A percentile compares a stretch with the other conserved stretches of the same genome.
Evolutionary conservation across 2,888 invertebrate genomes (phyloP).

Genomic region (Synergus laeviventris): DNA sequence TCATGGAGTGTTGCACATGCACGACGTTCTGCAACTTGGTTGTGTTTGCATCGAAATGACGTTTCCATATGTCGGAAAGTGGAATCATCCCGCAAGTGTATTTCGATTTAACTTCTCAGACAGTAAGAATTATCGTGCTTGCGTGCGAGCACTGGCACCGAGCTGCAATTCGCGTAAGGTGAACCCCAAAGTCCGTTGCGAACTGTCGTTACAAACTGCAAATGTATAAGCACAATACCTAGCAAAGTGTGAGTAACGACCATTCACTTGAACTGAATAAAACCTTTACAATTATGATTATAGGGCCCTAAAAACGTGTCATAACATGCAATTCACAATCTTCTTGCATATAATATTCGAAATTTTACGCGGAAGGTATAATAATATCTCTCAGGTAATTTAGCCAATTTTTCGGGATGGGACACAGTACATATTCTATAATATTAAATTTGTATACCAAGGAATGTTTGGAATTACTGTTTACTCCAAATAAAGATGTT

Average conservation of each 20-base stretch:
- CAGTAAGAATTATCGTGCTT: conserved; percentile 38
- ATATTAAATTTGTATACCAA: too few relatives aligned
- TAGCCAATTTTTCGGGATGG: too few relatives aligned
- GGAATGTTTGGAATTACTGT: too few relatives aligned
- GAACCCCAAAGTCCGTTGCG: conserved; percentile 29
- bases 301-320: not conserved
- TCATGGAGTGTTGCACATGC: not conserved
- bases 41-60: not conserved
- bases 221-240: conserved; percentile 4
- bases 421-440: not conserved
- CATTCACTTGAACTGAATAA: not conserved
- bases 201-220: conserved; percentile 37
- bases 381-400: too few relatives aligned
- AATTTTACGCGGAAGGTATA: not conserved
- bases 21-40: not conserved
- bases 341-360: not conserved
- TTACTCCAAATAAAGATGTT: too few relatives aligned
- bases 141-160: conserved; percentile 10
- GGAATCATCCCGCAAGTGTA: conserved; percentile 13
- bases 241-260: conserved; percentile 13
- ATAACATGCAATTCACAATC: not conserved
- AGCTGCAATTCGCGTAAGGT: conserved; percentile 24
- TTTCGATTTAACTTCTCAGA: conserved; percentile 39
- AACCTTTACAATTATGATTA: conserved; percentile 14
- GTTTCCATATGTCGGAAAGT: conserved; percentile 9